A percentile compares a stretch with the other conserved stretches of the same genome.
phyloP scores from a whole-genome alignment of 2,888 invertebrate species.

The Drosophila formosana region DNA sequence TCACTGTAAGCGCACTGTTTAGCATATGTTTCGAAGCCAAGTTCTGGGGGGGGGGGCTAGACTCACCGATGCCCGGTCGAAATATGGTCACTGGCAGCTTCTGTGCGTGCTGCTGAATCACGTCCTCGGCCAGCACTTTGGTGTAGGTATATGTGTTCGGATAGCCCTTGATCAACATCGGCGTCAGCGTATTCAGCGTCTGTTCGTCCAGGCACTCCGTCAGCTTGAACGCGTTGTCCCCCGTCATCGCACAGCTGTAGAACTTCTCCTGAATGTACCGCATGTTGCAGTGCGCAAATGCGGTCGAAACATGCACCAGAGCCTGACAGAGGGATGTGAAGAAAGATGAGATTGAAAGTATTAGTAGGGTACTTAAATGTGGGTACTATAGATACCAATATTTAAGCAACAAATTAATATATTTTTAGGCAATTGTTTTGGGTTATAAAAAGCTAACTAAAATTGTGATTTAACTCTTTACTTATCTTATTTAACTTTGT shows the following conservation, averaged over 20 bases:
- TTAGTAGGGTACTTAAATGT: neutral
- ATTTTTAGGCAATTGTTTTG: no score
- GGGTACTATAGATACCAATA: no score
- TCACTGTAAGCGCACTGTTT: constrained; percentile 77
- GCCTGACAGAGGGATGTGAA: constrained; percentile 72
- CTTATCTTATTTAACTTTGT: no score
- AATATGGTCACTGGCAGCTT: constrained; percentile 89
- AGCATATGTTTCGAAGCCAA: neutral
- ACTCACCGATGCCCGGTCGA: constrained; percentile 89
- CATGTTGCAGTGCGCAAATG: constrained; percentile 88
- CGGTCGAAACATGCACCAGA: constrained; percentile 89
- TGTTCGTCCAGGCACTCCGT: constrained; percentile 85
- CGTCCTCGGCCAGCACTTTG: constrained; percentile 90
- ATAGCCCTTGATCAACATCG: constrained; percentile 82
- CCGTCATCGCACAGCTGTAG: constrained; percentile 83
- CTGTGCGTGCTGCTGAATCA: constrained; percentile 87
- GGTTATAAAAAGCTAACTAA: no score
- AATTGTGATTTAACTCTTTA: no score
- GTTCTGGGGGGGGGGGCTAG: neutral
- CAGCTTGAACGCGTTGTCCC: constrained; percentile 84
- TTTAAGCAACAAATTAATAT: no score
- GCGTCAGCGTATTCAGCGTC: constrained; percentile 83
- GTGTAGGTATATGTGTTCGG: constrained; percentile 92
- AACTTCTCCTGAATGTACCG: constrained; percentile 85
- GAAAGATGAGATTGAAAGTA: neutral